Conservation (phyloP, 2,888 invertebrate genomes). For the Tetrapedia diversipes region DNA sequence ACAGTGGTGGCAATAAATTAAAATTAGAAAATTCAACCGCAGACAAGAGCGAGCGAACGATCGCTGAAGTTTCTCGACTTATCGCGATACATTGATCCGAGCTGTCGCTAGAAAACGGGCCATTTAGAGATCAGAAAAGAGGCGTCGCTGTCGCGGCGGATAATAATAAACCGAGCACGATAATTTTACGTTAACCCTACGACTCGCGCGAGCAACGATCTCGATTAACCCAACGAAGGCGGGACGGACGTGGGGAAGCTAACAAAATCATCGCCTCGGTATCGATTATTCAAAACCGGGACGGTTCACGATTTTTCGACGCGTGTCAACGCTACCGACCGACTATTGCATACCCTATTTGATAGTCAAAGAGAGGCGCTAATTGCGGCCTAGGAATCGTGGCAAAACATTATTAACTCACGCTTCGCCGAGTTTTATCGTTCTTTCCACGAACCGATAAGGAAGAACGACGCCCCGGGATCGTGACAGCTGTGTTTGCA, state of each 20-base stretch:
- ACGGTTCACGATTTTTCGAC: constrained; percentile 18
- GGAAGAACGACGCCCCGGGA: neutral
- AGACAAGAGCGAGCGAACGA: neutral
- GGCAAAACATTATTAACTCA: constrained; percentile 45
- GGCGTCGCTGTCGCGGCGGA: constrained; percentile 2
- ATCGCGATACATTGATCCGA: neutral
- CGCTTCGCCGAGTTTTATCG: constrained; percentile 33
- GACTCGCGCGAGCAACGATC: constrained; percentile 18
- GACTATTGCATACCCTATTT: neutral
- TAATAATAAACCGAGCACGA: constrained; percentile 40
- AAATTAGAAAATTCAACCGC: neutral
- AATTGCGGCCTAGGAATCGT: constrained; percentile 14
- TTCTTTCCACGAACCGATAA: constrained; percentile 19
- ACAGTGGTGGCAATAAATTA: no score
- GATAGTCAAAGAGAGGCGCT: neutral
- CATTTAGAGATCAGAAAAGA: neutral
- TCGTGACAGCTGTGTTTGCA: constrained; percentile 32
- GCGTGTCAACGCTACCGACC: neutral
- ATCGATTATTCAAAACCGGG: no score
- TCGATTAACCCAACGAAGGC: no score
- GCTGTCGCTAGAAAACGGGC: neutral
- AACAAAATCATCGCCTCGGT: constrained; percentile 17
- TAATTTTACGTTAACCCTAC: constrained; percentile 38
- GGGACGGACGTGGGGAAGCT: no score
- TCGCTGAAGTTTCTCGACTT: neutral